A percentile compares a stretch with the other conserved stretches of the same genome.
phyloP scores from a whole-genome alignment of 2,888 invertebrate species.

The Rhodophaea formosa region DNA sequence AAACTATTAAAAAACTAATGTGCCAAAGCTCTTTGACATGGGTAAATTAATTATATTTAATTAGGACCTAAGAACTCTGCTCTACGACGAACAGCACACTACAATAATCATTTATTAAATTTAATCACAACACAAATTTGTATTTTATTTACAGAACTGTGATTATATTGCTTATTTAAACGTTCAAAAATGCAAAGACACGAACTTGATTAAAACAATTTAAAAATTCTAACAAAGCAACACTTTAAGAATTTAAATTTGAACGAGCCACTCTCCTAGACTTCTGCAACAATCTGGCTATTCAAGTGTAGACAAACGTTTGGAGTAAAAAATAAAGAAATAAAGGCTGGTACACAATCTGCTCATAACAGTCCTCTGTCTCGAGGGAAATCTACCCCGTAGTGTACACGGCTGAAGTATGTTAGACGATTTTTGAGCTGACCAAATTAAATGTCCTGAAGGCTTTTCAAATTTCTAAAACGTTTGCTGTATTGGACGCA shows the following conservation, averaged over 20 bases:
- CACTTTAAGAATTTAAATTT: background rate
- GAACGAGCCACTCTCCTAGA: background rate
- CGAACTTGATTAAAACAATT: background rate
- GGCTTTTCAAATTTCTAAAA: background rate
- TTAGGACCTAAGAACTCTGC: no score
- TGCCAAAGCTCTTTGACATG: no score
- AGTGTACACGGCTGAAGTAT: conserved; percentile 18
- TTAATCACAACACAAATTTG: no score
- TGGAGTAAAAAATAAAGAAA: background rate
- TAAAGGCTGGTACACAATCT: conserved; percentile 8
- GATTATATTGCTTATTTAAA: no score
- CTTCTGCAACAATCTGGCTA: background rate
- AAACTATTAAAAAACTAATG: no score
- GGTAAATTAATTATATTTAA: no score
- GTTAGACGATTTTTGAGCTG: conserved; percentile 7
- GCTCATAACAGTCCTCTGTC: conserved; percentile 18
- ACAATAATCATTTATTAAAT: no score
- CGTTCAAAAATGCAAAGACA: background rate
- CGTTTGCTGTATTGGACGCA: background rate
- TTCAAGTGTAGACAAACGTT: background rate
- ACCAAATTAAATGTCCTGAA: conserved; percentile 1
- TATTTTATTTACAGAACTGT: no score
- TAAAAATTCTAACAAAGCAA: background rate
- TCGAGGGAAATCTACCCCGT: conserved; percentile 38
- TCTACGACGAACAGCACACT: no score